Evolutionary conservation across 2,113 vertebrate genomes (phyloP).

Genomic region (Carassius carassius): DNA sequence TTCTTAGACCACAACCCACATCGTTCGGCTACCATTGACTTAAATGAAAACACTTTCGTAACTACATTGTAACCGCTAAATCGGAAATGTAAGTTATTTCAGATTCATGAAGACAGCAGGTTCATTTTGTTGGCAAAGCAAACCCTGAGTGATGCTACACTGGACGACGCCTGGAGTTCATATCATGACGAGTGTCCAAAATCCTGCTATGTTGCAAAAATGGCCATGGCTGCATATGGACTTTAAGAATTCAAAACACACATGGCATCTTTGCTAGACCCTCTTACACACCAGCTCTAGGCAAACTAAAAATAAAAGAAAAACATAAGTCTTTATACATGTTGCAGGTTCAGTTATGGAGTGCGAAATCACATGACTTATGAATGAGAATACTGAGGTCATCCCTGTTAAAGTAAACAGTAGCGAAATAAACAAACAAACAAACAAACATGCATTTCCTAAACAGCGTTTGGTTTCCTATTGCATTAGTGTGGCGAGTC

Average conservation of each 20-base stretch:
- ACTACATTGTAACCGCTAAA: slow-evolving; percentile 58
- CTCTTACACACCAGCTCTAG: not conserved
- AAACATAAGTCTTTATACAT: not conserved
- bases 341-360: not conserved
- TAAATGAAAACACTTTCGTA: slow-evolving; percentile 60
- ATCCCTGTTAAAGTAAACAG: slow-evolving; percentile 74
- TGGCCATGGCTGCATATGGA: not conserved
- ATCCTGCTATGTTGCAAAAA: slow-evolving; percentile 23
- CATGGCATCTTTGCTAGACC: not conserved
- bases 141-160: slow-evolving; percentile 78
- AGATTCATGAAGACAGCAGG: slow-evolving; percentile 65
- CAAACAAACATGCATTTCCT: slow-evolving; percentile 84
- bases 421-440: slow-evolving; percentile 58
- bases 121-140: slow-evolving; percentile 70
- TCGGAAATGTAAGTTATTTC: slow-evolving; percentile 57
- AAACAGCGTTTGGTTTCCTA: slow-evolving; percentile 50
- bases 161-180: slow-evolving; percentile 8
- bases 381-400: slow-evolving; percentile 54
- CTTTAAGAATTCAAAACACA: slow-evolving; percentile 9
- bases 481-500: slow-evolving; percentile 51
- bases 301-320: slow-evolving; percentile 11
- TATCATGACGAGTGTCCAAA: slow-evolving; percentile 4
- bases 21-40: slow-evolving; percentile 62
- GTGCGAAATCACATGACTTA: not conserved
- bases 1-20: slow-evolving; percentile 57